Percentiles rank a stretch among this genome's conserved stretches.
phyloP scores from a whole-genome alignment of 2,888 invertebrate species.

The Metopia argyrocephala region DNA sequence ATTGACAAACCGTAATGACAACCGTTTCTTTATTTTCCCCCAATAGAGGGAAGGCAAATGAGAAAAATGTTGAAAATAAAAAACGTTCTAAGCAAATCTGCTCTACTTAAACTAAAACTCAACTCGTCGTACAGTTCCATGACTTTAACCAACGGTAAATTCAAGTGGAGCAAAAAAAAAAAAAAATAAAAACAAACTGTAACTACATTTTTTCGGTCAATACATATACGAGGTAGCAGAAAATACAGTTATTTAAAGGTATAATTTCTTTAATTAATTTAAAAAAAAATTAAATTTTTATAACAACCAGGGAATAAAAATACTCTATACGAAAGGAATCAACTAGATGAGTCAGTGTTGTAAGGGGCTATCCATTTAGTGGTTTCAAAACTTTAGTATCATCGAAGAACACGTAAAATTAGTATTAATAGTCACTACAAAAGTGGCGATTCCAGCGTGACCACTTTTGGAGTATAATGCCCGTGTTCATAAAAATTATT shows the following conservation, averaged over 20 bases:
- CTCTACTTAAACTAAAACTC: conserved; percentile 40
- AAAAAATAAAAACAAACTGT: not conserved
- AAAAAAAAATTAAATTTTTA: no score
- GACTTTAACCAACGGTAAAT: conserved; percentile 50
- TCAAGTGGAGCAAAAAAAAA: conserved; percentile 21
- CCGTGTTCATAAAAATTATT: no score
- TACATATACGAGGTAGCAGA: not conserved
- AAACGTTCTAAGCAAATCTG: conserved; percentile 31
- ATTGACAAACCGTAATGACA: conserved; percentile 63
- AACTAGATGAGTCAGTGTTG: no score
- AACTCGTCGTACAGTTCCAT: conserved; percentile 25
- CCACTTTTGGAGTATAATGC: no score
- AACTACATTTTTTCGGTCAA: conserved; percentile 11
- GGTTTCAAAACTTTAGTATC: no score
- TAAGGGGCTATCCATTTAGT: no score
- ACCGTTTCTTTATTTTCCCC: conserved; percentile 49
- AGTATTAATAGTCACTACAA: no score
- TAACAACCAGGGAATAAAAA: not conserved
- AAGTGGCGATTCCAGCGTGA: no score
- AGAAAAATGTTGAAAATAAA: not conserved
- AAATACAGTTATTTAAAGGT: conserved; percentile 8
- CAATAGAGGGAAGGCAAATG: not conserved
- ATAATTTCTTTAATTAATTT: not conserved
- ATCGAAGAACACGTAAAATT: no score
- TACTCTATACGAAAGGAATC: no score